Conservation (phyloP, 2,113 vertebrate genomes). For the Solenodon paradoxus region DNA sequence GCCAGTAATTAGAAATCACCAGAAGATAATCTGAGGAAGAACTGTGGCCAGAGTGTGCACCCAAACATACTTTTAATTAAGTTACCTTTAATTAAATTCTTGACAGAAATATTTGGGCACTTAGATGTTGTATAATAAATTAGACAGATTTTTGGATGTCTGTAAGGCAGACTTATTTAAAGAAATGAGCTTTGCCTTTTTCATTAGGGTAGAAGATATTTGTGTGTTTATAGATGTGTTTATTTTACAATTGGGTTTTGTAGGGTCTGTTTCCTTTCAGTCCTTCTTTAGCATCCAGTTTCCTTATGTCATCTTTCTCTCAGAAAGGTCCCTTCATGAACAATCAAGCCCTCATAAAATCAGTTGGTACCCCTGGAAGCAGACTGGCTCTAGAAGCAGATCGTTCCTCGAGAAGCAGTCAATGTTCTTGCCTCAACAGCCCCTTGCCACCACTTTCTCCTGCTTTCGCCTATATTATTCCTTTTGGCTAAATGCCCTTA, state of each 20-base stretch:
- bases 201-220: not conserved
- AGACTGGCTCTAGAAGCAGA: no score
- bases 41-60: not conserved
- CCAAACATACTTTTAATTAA: not conserved
- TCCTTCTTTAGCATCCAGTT: not conserved
- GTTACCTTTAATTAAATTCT: constrained; percentile 7
- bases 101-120: not conserved
- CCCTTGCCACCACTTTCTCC: fast-evolving
- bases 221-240: not conserved
- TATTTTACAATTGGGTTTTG: not conserved
- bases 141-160: not conserved
- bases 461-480: not conserved
- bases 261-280: not conserved
- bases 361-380: not conserved
- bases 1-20: not conserved
- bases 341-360: fast-evolving
- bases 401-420: no score
- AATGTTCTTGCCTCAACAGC: not conserved
- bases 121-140: not conserved
- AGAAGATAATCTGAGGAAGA: not conserved
- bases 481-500: not conserved
- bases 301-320: not conserved
- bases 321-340: not conserved
- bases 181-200: not conserved
- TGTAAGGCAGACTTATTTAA: not conserved